These are phyloP conservation scores for Drosophila kohkoa DNA, from an alignment of 1,140 invertebrate genomes.

Conservation along the genomic window DNA sequence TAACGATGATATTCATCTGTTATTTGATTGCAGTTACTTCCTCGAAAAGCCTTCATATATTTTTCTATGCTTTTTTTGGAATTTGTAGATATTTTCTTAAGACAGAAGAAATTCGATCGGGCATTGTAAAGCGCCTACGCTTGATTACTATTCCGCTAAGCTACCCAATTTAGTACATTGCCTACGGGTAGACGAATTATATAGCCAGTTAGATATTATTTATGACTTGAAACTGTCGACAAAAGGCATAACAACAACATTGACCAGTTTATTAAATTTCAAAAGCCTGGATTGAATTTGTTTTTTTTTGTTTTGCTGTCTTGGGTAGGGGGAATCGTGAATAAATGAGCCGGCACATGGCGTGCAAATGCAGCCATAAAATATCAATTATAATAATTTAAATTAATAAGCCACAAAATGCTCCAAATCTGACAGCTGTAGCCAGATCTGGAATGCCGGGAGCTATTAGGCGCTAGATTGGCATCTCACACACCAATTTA, in stretches of 20 bases:
- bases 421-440: slow-evolving; percentile 46
- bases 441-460: slow-evolving; percentile 7
- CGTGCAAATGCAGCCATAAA: slow-evolving; percentile 45
- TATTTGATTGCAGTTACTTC: too few relatives aligned
- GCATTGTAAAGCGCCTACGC: too few relatives aligned
- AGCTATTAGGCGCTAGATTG: not conserved
- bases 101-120: too few relatives aligned
- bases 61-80: too few relatives aligned
- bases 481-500: not conserved
- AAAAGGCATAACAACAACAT: slow-evolving; percentile 36
- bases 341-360: slow-evolving; percentile 28
- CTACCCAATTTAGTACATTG: not conserved
- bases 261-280: slow-evolving; percentile 31
- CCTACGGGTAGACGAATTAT: slow-evolving; percentile 30
- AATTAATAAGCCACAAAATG: slow-evolving; percentile 50
- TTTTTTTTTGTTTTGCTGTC: too few relatives aligned
- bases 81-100: too few relatives aligned
- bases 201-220: slow-evolving; percentile 51
- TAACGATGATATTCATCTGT: too few relatives aligned
- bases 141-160: not conserved
- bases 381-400: slow-evolving; percentile 61
- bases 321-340: slow-evolving; percentile 1
- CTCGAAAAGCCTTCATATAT: too few relatives aligned
- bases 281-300: slow-evolving; percentile 8
- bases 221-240: slow-evolving; percentile 27